Conservation (phyloP, 2,797 vertebrate genomes). For the Enteromius radiatus region DNA sequence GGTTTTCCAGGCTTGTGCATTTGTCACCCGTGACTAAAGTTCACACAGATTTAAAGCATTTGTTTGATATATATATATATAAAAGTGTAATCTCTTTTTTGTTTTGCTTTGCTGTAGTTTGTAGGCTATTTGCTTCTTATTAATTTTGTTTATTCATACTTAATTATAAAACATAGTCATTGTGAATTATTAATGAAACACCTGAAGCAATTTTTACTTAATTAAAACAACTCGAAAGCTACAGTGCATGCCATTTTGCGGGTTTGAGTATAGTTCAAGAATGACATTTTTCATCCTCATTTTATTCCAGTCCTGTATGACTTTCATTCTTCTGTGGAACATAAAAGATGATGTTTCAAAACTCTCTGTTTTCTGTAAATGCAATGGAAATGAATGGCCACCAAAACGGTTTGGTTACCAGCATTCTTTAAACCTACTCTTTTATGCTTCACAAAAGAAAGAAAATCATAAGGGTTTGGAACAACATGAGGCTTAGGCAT, state of each 20-base stretch:
- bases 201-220: neutral
- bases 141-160: neutral
- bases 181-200: neutral
- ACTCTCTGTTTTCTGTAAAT: neutral
- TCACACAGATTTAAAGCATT: neutral
- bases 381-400: neutral
- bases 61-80: neutral
- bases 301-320: neutral
- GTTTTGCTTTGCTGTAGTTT: neutral
- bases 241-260: neutral
- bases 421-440: neutral
- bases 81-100: too few species aligned
- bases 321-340: neutral
- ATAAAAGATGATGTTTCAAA: neutral
- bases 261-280: neutral
- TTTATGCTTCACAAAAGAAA: neutral
- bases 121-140: neutral
- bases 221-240: neutral
- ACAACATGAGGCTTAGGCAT: neutral
- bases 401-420: neutral
- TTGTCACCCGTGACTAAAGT: constrained; percentile 11
- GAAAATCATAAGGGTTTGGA: neutral
- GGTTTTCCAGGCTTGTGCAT: neutral
- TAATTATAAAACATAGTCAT: neutral
- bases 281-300: too few species aligned